Percentiles rank a stretch among this genome's conserved stretches.
Conservation (phyloP, 2,888 invertebrate genomes). For the Nemurella pictetii region DNA sequence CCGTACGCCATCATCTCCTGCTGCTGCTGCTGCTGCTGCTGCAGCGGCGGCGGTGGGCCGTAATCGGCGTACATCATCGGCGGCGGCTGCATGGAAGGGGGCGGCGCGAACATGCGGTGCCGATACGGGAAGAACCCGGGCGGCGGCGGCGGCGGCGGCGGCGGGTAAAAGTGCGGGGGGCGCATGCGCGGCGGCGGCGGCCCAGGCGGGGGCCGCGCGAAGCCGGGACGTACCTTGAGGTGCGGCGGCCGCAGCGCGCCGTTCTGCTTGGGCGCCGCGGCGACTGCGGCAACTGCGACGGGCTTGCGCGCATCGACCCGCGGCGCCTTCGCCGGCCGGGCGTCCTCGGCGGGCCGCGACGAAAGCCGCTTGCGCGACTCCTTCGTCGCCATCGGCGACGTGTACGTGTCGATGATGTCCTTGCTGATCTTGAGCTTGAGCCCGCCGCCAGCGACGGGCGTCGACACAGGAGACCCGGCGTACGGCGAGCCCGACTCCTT, state of each 20-base stretch:
- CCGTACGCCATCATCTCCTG: slow-evolving; percentile 45
- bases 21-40: too few species aligned
- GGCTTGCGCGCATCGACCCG: slow-evolving; percentile 36
- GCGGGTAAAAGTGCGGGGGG: slow-evolving; percentile 46
- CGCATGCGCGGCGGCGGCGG: slow-evolving; percentile 45
- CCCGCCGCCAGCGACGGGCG: slow-evolving; percentile 39
- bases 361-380: slow-evolving; percentile 42
- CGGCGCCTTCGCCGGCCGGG: slow-evolving; percentile 34
- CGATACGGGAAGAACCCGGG: slow-evolving; percentile 47
- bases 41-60: slow-evolving; percentile 49
- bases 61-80: slow-evolving; percentile 40
- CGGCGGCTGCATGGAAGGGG: slow-evolving; percentile 2
- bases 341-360: slow-evolving; percentile 32
- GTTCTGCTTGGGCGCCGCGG: slow-evolving; percentile 46
- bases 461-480: background rate
- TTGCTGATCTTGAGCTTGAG: slow-evolving; percentile 74
- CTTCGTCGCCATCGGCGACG: slow-evolving; percentile 43
- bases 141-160: slow-evolving; percentile 41
- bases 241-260: slow-evolving; percentile 47
- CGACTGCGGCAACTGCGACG: too few species aligned
- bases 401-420: slow-evolving; percentile 57
- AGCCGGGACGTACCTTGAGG: slow-evolving; percentile 53
- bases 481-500: slow-evolving; percentile 49
- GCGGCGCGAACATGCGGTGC: slow-evolving; percentile 38
- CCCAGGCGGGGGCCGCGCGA: too few species aligned